Percentiles rank a stretch among this genome's conserved stretches.
These are phyloP conservation scores for Polymixis lichenea DNA, from an alignment of 2,888 invertebrate species.

Conservation along the genomic window DNA sequence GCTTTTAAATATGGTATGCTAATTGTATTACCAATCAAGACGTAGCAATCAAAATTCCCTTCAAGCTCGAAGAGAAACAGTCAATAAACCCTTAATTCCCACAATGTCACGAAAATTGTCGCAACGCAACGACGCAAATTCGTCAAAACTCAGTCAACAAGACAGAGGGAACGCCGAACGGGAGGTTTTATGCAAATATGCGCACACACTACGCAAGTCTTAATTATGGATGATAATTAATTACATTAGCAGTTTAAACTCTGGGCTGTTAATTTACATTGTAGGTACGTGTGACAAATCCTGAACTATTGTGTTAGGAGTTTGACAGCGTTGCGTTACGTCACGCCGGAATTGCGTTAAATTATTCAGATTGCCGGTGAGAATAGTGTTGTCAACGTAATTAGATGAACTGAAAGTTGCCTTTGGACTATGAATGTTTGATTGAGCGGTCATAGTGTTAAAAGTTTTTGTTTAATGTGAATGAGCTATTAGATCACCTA, in stretches of 20 bases:
- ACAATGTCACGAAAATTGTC: conserved; percentile 34
- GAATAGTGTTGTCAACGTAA: conserved; percentile 41
- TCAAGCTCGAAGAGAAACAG: conserved; percentile 9
- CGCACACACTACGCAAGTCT: conserved; percentile 68
- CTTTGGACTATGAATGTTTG: conserved; percentile 15
- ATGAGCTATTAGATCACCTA: neutral
- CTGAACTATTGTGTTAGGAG: conserved; percentile 59
- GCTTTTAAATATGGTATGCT: neutral
- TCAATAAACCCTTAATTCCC: conserved; percentile 26
- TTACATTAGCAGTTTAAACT: conserved; percentile 74
- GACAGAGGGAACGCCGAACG: conserved; percentile 30
- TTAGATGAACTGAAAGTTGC: conserved; percentile 33
- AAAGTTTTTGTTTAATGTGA: neutral
- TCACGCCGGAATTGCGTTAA: conserved; percentile 50
- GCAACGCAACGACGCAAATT: conserved; percentile 35
- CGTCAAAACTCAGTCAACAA: conserved; percentile 59
- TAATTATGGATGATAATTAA: conserved; percentile 77
- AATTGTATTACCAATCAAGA: neutral
- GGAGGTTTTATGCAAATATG: conserved; percentile 65
- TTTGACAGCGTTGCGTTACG: conserved; percentile 50
- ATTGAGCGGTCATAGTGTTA: neutral
- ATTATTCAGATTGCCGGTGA: conserved; percentile 60
- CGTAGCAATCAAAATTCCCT: conserved; percentile 15
- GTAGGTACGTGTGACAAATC: conserved; percentile 57
- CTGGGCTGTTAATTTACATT: conserved; percentile 66